Conservation (phyloP, 2,888 invertebrate species). For the Sinotaia quadrata region DNA sequence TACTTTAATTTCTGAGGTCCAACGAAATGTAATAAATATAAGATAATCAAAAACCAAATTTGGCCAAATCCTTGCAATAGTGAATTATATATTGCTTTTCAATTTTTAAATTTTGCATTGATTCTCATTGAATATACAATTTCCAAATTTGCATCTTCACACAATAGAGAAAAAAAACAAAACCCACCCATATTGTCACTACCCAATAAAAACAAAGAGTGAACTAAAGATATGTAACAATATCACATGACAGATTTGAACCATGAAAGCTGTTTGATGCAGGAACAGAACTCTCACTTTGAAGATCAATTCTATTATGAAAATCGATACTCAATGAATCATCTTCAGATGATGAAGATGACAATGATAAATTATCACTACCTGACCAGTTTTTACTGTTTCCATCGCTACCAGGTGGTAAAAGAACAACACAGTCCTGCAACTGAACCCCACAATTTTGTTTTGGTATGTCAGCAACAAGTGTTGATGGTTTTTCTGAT, state of each 20-base stretch:
- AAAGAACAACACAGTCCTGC: conserved; percentile 21
- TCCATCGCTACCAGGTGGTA: conserved; percentile 11
- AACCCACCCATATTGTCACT: no score
- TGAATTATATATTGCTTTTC: no score
- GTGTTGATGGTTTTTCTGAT: not conserved
- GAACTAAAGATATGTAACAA: conserved; percentile 30
- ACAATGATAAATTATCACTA: conserved; percentile 12
- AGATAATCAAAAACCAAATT: no score
- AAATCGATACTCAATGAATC: not conserved
- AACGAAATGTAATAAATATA: no score
- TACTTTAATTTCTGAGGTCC: no score
- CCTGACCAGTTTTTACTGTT: not conserved
- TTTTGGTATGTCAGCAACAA: not conserved
- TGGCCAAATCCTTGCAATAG: no score
- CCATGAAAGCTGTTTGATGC: conserved; percentile 18
- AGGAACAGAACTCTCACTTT: conserved; percentile 10
- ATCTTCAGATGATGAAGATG: conserved; percentile 12
- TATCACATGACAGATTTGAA: conserved; percentile 30
- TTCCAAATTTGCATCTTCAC: no score
- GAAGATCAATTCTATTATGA: not conserved
- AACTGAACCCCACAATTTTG: conserved; percentile 23
- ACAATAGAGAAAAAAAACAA: no score
- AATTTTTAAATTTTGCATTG: no score
- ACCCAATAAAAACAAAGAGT: no score
- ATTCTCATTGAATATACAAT: no score